phyloP scores from a whole-genome alignment of 1,140 invertebrate genomes.

The Rhagoletis zephyria region DNA sequence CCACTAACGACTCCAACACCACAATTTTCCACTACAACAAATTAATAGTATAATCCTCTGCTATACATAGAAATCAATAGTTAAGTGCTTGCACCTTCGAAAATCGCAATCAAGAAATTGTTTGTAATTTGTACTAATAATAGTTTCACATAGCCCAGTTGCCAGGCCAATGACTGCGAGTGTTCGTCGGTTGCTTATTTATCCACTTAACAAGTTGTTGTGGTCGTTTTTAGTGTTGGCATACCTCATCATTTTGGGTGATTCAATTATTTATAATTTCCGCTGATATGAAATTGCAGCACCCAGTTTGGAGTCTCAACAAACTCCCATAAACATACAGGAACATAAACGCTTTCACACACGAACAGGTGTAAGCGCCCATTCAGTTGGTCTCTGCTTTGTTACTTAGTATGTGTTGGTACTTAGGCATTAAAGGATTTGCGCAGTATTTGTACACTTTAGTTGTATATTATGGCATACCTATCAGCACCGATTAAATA shows the following conservation, averaged over 20 bases:
- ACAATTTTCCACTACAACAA: too few species aligned
- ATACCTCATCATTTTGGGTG: neutral
- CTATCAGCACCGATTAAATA: too few species aligned
- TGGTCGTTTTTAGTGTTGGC: neutral
- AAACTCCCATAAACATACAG: neutral
- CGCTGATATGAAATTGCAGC: neutral
- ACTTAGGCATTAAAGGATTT: neutral
- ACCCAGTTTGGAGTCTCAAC: neutral
- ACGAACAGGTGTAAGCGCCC: neutral
- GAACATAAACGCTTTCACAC: too few species aligned
- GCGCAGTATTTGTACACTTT: neutral
- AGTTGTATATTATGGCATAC: too few species aligned
- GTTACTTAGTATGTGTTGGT: too few species aligned
- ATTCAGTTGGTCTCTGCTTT: neutral
- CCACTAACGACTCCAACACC: too few species aligned
- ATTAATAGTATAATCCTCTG: too few species aligned
- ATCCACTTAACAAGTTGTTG: neutral
- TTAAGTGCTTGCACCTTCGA: neutral
- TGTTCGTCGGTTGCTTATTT: neutral
- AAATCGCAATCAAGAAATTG: neutral
- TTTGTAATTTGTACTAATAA: slow-evolving; percentile 20
- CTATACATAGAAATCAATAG: neutral
- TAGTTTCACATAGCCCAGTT: neutral
- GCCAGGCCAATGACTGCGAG: neutral
- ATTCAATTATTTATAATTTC: slow-evolving; percentile 43